Base-by-base conservation (phyloP, 2,888 invertebrate species). In the Cremastinae sp. region DNA sequence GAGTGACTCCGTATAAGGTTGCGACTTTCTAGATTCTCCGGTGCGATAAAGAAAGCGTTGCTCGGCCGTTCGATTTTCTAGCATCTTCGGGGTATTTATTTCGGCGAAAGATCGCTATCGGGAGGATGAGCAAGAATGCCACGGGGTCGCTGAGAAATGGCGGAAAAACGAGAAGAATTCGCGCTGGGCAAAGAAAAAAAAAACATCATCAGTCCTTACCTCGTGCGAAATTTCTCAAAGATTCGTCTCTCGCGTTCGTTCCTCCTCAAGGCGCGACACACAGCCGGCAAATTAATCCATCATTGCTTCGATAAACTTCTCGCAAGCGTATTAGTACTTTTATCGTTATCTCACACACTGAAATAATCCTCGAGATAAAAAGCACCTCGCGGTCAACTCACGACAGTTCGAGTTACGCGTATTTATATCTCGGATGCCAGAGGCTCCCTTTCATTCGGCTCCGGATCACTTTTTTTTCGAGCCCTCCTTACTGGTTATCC, bases 311-410 rank as follows among this genome's bases (percentile, higher is more conserved):
- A 41, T 28, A 43, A 18, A 28, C 41, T 12, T 28, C 28, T 22
- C 64, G 51, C 7, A 41, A 22, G 12, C 4, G 38, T 64, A 28
- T 58, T 34, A 2, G 12, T 41, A 9, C 12, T 12, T 41, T 41
- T 59, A 59, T 53, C 38, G 16, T 70, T 51, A 69, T 51, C 64
- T 49, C 41, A 34, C 69, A 28, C 70, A 62, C 70, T 54, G 16
- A 47, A 58, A 56, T 14, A 36, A 65, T 43, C 22, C 51, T 64
- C 75, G 47, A 71, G 68, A 69, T 73, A 65, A 66, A 71, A 62
- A 66, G 65, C 70, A 62, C 71, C 75, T 66, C 28, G 73, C 61
- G 59, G 56, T 54, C 47, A 58, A 59, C 38, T 43, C 49, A 18
- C 7, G 34, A 45, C n/a, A 56, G 49, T 58, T 73, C 16, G 7